Base-by-base conservation (phyloP, 2,113 vertebrate species). In the Noturus placidus region DNA sequence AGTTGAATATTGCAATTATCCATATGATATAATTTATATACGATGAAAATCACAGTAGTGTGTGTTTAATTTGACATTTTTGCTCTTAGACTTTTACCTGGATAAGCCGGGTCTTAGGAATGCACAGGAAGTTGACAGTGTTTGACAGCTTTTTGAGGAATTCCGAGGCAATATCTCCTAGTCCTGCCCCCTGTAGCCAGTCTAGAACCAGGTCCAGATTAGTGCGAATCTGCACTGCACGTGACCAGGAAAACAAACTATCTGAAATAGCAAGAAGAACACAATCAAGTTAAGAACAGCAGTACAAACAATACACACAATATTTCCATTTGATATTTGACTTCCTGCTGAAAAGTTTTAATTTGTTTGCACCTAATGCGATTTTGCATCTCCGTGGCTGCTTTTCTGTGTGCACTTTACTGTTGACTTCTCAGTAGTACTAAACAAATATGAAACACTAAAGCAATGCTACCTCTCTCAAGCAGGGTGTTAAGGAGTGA, bases 401-500 rank as follows among this genome's bases (percentile, higher is more conserved):
- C 27, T 7, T 56, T 4, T 79, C 50, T 33, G 22, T 27, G 9
- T 50, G 54, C 50, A 54, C 50, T 57, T 80, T 56, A 20, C n/a
- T 9, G 72, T 15, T 52, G 8, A 22, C 20, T 13, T 15, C 72
- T 77, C 38, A 27, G 22, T 54, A 27, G 11, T 54, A 15, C 42
- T n/a, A 5, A 56, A 56, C 10, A 10, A 52, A 69, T 59, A 84
- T 19, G 4, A 57, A 87, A 61, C 42, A 67, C 30, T 57, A 35
- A 33, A 77, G 27, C 33, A 52, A 61, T 89, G 92, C 94, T 92
- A 97, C 97, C 97, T 97, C 96, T 95, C 91, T 98, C 97, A 93
- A 98, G 95, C 89, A 98, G 92, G 1, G 97, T 97, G 89, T 98
- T 98, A 92, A 98, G 96, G 88, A 98, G 94, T n/a, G 97, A 98